phyloP scores from a whole-genome alignment of 2,888 invertebrate species.

The Malthinus flaveolus region DNA sequence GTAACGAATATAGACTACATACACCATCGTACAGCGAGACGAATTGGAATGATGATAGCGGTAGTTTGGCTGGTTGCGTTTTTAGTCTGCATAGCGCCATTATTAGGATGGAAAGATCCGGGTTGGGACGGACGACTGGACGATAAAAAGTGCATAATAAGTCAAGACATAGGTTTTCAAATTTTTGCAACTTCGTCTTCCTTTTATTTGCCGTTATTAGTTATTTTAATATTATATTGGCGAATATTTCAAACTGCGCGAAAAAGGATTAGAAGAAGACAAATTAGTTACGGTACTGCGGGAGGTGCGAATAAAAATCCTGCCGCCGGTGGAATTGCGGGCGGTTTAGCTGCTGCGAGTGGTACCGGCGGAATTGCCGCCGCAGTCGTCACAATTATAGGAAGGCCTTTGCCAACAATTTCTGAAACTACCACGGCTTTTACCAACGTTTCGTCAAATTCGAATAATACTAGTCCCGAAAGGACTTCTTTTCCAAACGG shows the following conservation, averaged over 20 bases:
- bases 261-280: conserved; percentile 74
- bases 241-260: conserved; percentile 88
- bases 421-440: conserved; percentile 74
- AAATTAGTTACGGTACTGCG: conserved; percentile 54
- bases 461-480: conserved; percentile 76
- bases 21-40: conserved; percentile 75
- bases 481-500: conserved; percentile 73
- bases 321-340: conserved; percentile 56
- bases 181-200: conserved; percentile 89
- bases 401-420: conserved; percentile 72
- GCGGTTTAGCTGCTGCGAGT: conserved; percentile 67
- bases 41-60: conserved; percentile 80
- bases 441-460: conserved; percentile 72
- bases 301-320: conserved; percentile 52
- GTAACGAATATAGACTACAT: conserved; percentile 91
- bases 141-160: conserved; percentile 76
- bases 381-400: conserved; percentile 64
- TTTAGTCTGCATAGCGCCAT: conserved; percentile 83
- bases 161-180: conserved; percentile 83
- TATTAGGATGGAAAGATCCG: conserved; percentile 81
- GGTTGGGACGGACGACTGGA: conserved; percentile 63
- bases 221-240: conserved; percentile 89
- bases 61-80: conserved; percentile 84
- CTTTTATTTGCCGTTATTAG: conserved; percentile 86
- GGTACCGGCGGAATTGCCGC: conserved; percentile 74